Evolutionary conservation across 2,888 invertebrate genomes (phyloP).

Genomic region (Nesidiocoris tenuis): DNA sequence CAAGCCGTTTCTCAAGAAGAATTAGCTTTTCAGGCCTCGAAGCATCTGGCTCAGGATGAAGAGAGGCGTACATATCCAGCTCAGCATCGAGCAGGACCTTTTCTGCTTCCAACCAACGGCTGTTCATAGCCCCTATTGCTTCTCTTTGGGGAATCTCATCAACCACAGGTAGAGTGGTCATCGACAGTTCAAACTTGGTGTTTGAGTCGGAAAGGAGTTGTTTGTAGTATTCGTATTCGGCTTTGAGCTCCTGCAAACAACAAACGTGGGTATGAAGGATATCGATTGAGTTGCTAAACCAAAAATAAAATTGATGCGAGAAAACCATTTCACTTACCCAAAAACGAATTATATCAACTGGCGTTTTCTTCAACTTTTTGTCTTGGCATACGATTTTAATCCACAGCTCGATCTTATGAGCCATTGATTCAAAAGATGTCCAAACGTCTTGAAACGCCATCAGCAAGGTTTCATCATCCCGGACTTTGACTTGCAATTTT

Average conservation of each 20-base stretch:
- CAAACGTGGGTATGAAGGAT: too few species aligned
- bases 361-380: constrained; percentile 55
- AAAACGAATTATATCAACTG: constrained; percentile 74
- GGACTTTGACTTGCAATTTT: constrained; percentile 74
- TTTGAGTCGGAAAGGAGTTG: constrained; percentile 72
- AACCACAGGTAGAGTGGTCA: constrained; percentile 76
- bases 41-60: constrained; percentile 10
- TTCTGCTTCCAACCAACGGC: constrained; percentile 70
- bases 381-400: constrained; percentile 63
- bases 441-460: constrained; percentile 76
- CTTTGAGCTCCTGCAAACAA: constrained; percentile 71
- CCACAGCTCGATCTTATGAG: constrained; percentile 74
- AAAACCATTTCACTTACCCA: constrained; percentile 65
- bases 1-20: constrained; percentile 39
- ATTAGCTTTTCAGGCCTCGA: constrained; percentile 34
- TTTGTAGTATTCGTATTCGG: constrained; percentile 81
- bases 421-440: constrained; percentile 70
- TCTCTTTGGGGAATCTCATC: constrained; percentile 81
- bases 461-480: constrained; percentile 68
- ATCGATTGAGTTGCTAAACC: too few species aligned
- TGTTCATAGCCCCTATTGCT: constrained; percentile 73
- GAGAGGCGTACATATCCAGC: constrained; percentile 16
- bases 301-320: too few species aligned
- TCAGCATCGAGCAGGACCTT: constrained; percentile 48
- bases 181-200: constrained; percentile 71